Evolutionary conservation across 2,797 vertebrate genomes (phyloP).

Genomic region (Sciurus vulgaris): DNA sequence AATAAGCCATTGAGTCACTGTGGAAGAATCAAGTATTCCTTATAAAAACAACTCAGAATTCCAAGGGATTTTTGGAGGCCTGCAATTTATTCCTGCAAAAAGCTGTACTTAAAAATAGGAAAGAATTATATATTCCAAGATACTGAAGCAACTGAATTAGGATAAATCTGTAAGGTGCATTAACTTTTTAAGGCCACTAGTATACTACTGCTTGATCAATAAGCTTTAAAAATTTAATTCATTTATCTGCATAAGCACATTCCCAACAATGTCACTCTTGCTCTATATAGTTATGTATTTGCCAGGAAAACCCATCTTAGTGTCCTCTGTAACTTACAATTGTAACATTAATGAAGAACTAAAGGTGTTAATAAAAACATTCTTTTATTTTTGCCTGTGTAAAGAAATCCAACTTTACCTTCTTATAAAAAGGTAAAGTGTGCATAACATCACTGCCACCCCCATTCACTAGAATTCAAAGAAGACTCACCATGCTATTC

Average conservation of each 20-base stretch:
- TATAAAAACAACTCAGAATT: not conserved
- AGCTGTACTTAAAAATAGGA: not conserved
- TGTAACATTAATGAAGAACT: not conserved
- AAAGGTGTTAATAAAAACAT: constrained; percentile 20
- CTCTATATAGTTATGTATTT: not conserved
- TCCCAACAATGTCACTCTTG: not conserved
- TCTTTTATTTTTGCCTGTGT: not conserved
- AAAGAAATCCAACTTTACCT: not conserved
- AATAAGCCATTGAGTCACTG: not conserved
- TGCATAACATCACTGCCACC: not conserved
- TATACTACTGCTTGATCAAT: not conserved
- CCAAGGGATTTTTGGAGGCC: not conserved
- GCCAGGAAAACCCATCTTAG: not conserved
- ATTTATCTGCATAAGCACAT: not conserved
- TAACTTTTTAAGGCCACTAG: constrained; percentile 1
- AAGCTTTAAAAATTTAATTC: not conserved
- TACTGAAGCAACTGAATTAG: not conserved
- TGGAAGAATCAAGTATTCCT: constrained; percentile 25
- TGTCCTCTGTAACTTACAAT: not conserved
- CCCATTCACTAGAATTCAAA: not conserved
- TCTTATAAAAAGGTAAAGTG: not conserved
- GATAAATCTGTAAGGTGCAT: not conserved
- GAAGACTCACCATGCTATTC: constrained; percentile 40
- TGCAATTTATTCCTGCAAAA: constrained; percentile 48
- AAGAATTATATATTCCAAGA: not conserved